Percentiles rank a stretch among this genome's conserved stretches.
These are phyloP conservation scores for Python bivittatus DNA, from an alignment of 2,113 vertebrate species.

Conservation along the genomic window DNA sequence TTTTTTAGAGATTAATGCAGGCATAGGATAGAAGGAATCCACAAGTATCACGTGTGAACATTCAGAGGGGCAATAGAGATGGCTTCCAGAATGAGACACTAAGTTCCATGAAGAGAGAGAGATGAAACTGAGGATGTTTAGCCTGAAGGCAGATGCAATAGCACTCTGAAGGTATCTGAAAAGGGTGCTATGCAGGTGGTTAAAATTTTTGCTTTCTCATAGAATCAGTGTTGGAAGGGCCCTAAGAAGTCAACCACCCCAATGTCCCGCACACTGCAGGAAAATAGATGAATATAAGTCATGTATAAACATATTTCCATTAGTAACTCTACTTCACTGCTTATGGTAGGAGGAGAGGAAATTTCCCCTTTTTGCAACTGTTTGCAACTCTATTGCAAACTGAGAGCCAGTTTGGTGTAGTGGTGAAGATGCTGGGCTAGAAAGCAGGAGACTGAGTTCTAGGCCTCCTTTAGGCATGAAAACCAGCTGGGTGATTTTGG, in stretches of 20 bases:
- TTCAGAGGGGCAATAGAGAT: neutral
- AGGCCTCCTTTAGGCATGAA: too few species aligned
- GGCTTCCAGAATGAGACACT: neutral
- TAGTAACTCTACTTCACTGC: neutral
- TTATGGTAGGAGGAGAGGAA: neutral
- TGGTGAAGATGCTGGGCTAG: too few species aligned
- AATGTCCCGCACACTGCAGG: too few species aligned
- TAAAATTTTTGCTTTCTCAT: neutral
- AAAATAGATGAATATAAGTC: too few species aligned
- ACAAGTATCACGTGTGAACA: neutral
- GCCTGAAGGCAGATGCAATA: neutral
- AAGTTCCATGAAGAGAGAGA: neutral
- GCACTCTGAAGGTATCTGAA: neutral
- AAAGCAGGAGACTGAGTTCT: too few species aligned
- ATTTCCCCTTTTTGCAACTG: neutral
- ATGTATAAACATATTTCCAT: too few species aligned
- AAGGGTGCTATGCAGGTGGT: neutral
- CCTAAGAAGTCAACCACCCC: too few species aligned
- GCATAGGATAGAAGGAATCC: neutral
- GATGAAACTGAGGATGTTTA: neutral
- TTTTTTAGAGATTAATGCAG: neutral
- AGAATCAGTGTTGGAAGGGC: too few species aligned
- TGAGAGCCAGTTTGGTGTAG: neutral
- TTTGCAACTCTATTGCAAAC: neutral
- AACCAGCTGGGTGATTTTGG: too few species aligned